Conservation (phyloP, 2,888 invertebrate genomes). For the Rotaria macrura region DNA sequence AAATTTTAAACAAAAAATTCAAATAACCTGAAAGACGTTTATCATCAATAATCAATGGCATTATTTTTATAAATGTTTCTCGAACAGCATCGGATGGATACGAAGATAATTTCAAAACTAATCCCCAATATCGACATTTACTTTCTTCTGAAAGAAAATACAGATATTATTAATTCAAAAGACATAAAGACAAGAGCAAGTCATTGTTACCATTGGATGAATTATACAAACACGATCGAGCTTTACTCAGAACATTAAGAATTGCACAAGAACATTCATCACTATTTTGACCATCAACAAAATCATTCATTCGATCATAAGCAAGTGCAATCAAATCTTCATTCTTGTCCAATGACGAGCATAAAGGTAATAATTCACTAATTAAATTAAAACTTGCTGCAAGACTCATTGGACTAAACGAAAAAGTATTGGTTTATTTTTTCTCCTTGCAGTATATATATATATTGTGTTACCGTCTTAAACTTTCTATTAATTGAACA, state of each 20-base stretch:
- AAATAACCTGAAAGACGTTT: neutral
- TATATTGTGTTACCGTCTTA: neutral
- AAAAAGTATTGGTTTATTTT: neutral
- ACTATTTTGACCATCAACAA: neutral
- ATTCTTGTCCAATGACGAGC: neutral
- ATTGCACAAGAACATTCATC: neutral
- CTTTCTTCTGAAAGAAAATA: neutral
- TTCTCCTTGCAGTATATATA: neutral
- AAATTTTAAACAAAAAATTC: neutral
- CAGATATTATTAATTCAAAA: neutral
- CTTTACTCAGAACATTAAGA: neutral
- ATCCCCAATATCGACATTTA: neutral
- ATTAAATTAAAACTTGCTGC: neutral
- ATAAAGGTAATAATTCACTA: neutral
- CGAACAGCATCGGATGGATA: neutral
- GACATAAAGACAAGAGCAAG: neutral
- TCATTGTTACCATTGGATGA: neutral
- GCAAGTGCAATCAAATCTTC: neutral
- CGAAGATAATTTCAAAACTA: neutral
- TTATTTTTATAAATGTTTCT: neutral
- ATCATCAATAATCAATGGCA: neutral
- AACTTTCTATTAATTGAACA: neutral
- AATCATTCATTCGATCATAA: neutral
- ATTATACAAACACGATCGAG: neutral
- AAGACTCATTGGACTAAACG: neutral